phyloP scores from a whole-genome alignment of 2,888 invertebrate genomes.

The Dione vanillae region DNA sequence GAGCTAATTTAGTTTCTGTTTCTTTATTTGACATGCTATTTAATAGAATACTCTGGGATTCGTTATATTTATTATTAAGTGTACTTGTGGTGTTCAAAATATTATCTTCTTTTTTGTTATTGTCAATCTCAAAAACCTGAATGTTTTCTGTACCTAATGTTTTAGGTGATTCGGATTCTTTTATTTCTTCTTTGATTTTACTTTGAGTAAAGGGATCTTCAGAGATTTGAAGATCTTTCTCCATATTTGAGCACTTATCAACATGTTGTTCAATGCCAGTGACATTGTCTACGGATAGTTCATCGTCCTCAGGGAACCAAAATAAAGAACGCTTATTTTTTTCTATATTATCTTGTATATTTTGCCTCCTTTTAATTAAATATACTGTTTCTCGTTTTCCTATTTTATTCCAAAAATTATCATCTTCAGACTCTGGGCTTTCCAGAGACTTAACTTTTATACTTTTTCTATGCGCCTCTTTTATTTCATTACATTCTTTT shows the following conservation, averaged over 20 bases:
- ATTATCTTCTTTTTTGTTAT: too few species aligned
- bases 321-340: conserved; percentile 65
- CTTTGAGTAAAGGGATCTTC: not conserved
- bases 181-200: not conserved
- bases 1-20: not conserved
- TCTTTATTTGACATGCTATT: not conserved
- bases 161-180: not conserved
- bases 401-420: conserved; percentile 87
- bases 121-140: not conserved
- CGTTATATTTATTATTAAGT: not conserved
- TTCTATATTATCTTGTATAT: conserved; percentile 72
- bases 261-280: not conserved
- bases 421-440: conserved; percentile 71
- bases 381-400: conserved; percentile 87
- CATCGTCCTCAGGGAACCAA: conserved; percentile 71
- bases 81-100: not conserved
- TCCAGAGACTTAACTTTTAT: conserved; percentile 51
- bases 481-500: conserved; percentile 1
- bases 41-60: not conserved
- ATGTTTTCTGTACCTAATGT: not conserved
- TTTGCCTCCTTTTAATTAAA: conserved; percentile 82
- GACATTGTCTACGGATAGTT: conserved; percentile 26
- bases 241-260: not conserved
- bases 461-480: conserved; percentile 50
- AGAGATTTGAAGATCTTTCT: too few species aligned